These are phyloP conservation scores for Naja naja DNA, from an alignment of 2,113 vertebrate species.

Conservation along the genomic window DNA sequence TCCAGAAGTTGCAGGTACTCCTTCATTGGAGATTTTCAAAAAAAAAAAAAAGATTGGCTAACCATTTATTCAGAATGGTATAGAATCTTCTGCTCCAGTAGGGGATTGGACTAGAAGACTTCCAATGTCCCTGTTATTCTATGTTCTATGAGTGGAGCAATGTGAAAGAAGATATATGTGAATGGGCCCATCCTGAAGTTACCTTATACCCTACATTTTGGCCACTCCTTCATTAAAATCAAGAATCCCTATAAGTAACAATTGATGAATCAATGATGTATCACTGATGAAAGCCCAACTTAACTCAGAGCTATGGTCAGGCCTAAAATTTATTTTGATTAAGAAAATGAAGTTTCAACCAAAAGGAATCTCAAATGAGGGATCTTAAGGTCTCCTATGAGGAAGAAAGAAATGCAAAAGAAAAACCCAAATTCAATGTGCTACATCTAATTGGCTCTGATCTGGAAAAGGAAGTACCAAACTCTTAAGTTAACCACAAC, in stretches of 20 bases:
- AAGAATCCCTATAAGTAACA: background rate
- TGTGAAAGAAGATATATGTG: background rate
- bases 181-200: background rate
- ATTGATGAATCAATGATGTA: background rate
- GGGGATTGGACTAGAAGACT: background rate
- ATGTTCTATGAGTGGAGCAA: background rate
- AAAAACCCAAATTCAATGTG: background rate
- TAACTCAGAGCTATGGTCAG: background rate
- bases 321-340: background rate
- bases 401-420: background rate
- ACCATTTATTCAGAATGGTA: background rate
- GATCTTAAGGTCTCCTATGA: background rate
- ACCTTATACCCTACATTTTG: background rate
- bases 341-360: background rate
- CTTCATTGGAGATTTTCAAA: background rate
- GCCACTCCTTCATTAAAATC: background rate
- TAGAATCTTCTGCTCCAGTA: background rate
- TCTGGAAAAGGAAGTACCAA: background rate
- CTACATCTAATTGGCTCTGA: background rate
- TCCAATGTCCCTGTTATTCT: background rate
- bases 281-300: background rate
- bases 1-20: background rate
- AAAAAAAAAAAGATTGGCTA: background rate
- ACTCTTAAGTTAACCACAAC: background rate
- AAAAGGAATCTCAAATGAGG: background rate